Evolutionary conservation across 2,888 invertebrate species (phyloP).

Genomic region (Busseola fusca): DNA sequence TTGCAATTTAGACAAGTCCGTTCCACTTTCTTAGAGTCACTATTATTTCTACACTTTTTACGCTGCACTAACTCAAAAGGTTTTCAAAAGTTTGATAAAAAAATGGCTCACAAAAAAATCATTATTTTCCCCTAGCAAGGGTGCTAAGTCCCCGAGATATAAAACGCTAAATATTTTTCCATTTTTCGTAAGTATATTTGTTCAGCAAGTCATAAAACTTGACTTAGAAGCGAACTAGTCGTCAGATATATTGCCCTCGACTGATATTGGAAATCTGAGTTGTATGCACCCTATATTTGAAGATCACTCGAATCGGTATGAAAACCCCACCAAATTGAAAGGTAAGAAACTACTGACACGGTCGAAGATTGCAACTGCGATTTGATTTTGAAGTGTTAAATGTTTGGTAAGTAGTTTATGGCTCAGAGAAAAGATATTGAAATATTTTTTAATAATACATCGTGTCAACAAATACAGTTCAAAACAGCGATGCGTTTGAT

Average conservation of each 20-base stretch:
- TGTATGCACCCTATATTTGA: slow-evolving; percentile 77
- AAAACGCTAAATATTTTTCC: slow-evolving; percentile 59
- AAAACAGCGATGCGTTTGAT: neutral
- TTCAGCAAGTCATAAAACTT: slow-evolving; percentile 78
- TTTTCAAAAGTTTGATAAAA: neutral
- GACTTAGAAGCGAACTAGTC: slow-evolving; percentile 76
- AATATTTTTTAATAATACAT: neutral
- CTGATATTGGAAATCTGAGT: slow-evolving; percentile 79
- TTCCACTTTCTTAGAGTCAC: too few species aligned
- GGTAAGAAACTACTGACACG: slow-evolving; percentile 38
- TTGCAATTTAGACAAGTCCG: too few species aligned
- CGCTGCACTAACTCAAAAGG: too few species aligned
- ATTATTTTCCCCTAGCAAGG: slow-evolving; percentile 24
- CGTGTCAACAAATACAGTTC: neutral
- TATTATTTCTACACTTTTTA: too few species aligned
- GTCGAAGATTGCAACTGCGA: slow-evolving; percentile 47
- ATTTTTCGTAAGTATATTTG: slow-evolving; percentile 66
- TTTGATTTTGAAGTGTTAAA: slow-evolving; percentile 51
- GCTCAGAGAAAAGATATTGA: neutral
- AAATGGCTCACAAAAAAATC: slow-evolving; percentile 15
- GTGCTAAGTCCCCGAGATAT: slow-evolving; percentile 36
- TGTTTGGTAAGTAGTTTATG: slow-evolving; percentile 3
- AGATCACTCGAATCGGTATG: slow-evolving; percentile 74
- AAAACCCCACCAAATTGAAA: slow-evolving; percentile 71
- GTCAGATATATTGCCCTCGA: slow-evolving; percentile 75